Base-by-base conservation (phyloP, 2,113 vertebrate species). In the Antigone vipio region DNA sequence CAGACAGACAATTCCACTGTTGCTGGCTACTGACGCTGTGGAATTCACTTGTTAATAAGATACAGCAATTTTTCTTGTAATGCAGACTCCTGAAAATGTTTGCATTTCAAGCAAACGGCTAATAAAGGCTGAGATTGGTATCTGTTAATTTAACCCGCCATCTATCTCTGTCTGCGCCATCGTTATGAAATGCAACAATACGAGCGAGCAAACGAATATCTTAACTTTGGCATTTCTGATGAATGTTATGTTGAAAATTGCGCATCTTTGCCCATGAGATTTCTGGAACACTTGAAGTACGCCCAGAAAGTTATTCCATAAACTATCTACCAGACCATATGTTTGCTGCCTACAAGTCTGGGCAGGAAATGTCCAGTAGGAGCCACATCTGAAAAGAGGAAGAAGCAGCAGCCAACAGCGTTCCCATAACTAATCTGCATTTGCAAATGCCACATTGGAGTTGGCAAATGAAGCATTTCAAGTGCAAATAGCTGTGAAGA, bases 201-300 rank as follows among this genome's bases (percentile, higher is more conserved):
- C 4, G 27, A 97, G 95, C 2, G 66, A 91, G 84, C 77, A 96
- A 97, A 89, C 15, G 95, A 97, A 91, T 88, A 91, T 84, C 97
- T 97, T 97, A 93, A 96, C 93, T 96, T 42, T 97, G 97, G 96
- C 95, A 97, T 97, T 96, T 98, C 78, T 64, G 90, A 97, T 5
- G 86, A 35, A 27, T 63, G 75, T 72, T 92, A 66, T 85, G 71
- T 24, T 81, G 83, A 76, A 90, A 91, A 82, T 32, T 12, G 62
- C 32, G 72, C 74, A 74, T 96, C 94, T 95, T 73, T 90, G 68
- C 56, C 13, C 62, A 74, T 34, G 92, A 96, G 90, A 93, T 97
- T 97, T 92, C 85, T 87, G 52, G 96, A 97, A 95, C 85, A 77
- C 67, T 83, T 63, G 5, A 88, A 88, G 75, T 18, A 96, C 60